Evolutionary conservation across 1,140 invertebrate species (phyloP), one percentile per base, ranked within the genome.

Genomic region (Eumeta japonica): DNA sequence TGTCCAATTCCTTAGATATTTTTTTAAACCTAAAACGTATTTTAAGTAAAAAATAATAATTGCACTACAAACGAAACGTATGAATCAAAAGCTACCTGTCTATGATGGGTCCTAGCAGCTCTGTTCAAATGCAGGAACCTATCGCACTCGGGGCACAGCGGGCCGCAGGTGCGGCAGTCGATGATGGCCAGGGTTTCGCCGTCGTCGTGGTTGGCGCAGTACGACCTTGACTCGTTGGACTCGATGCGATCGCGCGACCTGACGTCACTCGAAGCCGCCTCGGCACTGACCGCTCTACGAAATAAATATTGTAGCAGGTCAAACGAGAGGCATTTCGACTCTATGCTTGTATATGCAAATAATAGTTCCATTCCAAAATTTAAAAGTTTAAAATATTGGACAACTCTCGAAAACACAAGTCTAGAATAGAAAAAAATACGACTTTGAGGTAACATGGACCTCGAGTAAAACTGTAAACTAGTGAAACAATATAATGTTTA

Each of bases 181-280:
- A 98, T 92, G 28, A 97, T 90, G 1, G 95, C 95, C 1, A 85
- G 80, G 0, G 95, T 99, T 57, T 92, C 86, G 1, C 92, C 91
- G 63, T 99, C 96, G 62, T 99, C 96, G 63, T 99, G 96, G 70
- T 99, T 99, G 33, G 82, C 87, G 75, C 96, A 99, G 17, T 87
- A 86, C 3, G 77, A 66, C 0, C 77, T 62, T 2, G 42, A 33
- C 15, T 63, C 62, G 1, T 41, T 28, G 12, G 29, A 41, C 0
- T 43, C 36, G 5, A 58, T 55, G 1, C 52, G 48, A 0, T 46
- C 44, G 9, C 50, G 43, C 1, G 44, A 33, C 3, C 58, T 57
- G 4, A n/a, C 56, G 54, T n/a, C 40, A 50, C 5, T 63, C 56
- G 15, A n/a, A n/a, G 46, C 41, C 0, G 43, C 32, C 4, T 50